Base-by-base conservation (phyloP, 1,140 invertebrate species). In the Drosophila pallidifrons region DNA sequence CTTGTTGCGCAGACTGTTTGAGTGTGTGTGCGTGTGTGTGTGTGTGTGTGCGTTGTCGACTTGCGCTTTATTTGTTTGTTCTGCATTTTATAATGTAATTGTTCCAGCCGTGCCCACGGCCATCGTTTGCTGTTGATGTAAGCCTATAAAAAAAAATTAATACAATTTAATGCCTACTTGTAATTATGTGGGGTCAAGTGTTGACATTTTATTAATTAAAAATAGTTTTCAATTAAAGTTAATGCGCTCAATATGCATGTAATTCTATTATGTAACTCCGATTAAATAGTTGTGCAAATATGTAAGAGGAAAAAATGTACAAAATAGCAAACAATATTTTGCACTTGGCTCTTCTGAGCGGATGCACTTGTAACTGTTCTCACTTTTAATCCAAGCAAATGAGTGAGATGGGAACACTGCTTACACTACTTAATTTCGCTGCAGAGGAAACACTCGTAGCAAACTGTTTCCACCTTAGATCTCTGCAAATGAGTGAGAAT, bases 181-280 rank as follows among this genome's bases (percentile, higher is more conserved):
- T 83, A 80, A 82, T 87, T 87, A 87, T 79, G 72, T 54, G 38
- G 46, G 60, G 69, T 45, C 35, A 70, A 75, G 69, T 80, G 85
- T 75, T 87, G 82, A 87, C 82, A 89, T 83, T 85, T 87, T 83
- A 87, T 87, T 87, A 87, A 87, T 87, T 87, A 87, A 87, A 87
- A 89, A 89, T 83, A 82, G 83, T 83, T 87, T 87, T 81, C 80
- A 87, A 87, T 87, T 87, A 87, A 88, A 81, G 49, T 82, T 88
- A 87, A 88, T 87, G 67, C 82, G 83, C 83, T 87, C 80, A 88
- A 79, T 77, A 83, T 81, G 87, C 82, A 77, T 87, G 85, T 87
- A 87, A 87, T 87, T 83, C 83, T 77, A 75, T 88, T 70, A 70
- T 63, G 49, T 32, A 20, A 51, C 58, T 13, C 5, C 49, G 15